Evolutionary conservation across 2,888 invertebrate genomes (phyloP).

Genomic region (Asteroscopus sphinx): DNA sequence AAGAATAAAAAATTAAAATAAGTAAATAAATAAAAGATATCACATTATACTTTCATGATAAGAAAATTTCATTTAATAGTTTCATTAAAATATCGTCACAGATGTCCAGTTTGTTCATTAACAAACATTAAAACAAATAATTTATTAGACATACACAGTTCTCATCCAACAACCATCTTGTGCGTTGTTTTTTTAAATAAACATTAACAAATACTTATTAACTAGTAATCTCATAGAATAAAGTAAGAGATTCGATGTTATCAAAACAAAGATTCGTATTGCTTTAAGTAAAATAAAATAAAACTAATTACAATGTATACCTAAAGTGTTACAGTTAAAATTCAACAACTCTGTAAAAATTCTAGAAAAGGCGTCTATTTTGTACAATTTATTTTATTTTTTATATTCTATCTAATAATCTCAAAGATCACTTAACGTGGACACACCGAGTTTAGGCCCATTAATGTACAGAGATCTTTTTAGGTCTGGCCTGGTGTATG

Average conservation of each 20-base stretch:
- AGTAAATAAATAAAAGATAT: conserved; percentile 34
- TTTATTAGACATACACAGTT: conserved; percentile 84
- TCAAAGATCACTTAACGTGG: conserved; percentile 76
- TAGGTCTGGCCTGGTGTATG: conserved; percentile 25
- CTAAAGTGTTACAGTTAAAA: conserved; percentile 62
- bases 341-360: conserved; percentile 83
- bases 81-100: conserved; percentile 83
- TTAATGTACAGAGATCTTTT: conserved; percentile 57
- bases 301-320: conserved; percentile 53
- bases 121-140: conserved; percentile 84
- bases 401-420: conserved; percentile 75
- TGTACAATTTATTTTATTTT: conserved; percentile 71
- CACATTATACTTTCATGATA: conserved; percentile 63
- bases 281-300: conserved; percentile 65
- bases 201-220: conserved; percentile 78
- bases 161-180: conserved; percentile 75
- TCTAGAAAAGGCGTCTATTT: conserved; percentile 77
- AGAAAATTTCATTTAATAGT: conserved; percentile 82
- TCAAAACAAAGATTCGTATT: conserved; percentile 66
- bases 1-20: neutral
- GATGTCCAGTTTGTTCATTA: conserved; percentile 73
- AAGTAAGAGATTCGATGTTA: conserved; percentile 83
- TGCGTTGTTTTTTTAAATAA: conserved; percentile 82
- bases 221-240: conserved; percentile 87
- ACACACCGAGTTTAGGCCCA: no score